Evolutionary conservation across 1,140 invertebrate species (phyloP), one percentile per base, ranked within the genome.

Genomic region (Drosophila ohnishii): DNA sequence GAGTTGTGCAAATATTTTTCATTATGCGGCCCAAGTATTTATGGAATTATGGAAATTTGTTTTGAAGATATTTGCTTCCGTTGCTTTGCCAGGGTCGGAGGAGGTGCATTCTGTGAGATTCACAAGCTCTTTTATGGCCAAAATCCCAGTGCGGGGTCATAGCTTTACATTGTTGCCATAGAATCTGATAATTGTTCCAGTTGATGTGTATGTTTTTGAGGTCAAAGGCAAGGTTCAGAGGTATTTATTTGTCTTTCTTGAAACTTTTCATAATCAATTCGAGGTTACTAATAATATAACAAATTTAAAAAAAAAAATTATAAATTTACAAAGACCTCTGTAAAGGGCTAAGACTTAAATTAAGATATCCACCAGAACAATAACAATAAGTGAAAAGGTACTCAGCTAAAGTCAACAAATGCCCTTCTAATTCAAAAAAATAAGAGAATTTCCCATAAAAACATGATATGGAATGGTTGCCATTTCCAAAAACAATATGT

Each of bases 11-110:
- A 80, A 83, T 88, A 80, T 80, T 78, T 87, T 69, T 67, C 84
- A 83, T 82, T 74, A 58, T 77, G 75, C 71, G 67, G 69, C 60
- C 82, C 35, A 87, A 80, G 66, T 75, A 88, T 88, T 88, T 88
- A 73, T 78, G 84, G 84, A 84, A 88, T 88, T 88, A 84, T 72
- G 76, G 59, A 76, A 77, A 84, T 79, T 79, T 84, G 57, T 83
- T 83, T 67, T 50, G 14, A 69, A 80, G 73, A 80, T 88, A 75
- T 78, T 88, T 78, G 19, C 25, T 60, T 60, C 57, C 10, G 14
- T 53, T 28, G 16, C n/a, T 6, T 14, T 16, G 16, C 39, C 8
- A 39, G 25, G 32, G 32, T 53, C 37, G 1, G 5, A 22, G 22
- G n/a, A 53, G 34, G 22, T 67, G 30, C 22, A 22, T 50, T 16